Percentiles rank a stretch among this genome's conserved stretches.
phyloP scores from a whole-genome alignment of 2,888 invertebrate species.

The Acanthacorydalis orientalis region DNA sequence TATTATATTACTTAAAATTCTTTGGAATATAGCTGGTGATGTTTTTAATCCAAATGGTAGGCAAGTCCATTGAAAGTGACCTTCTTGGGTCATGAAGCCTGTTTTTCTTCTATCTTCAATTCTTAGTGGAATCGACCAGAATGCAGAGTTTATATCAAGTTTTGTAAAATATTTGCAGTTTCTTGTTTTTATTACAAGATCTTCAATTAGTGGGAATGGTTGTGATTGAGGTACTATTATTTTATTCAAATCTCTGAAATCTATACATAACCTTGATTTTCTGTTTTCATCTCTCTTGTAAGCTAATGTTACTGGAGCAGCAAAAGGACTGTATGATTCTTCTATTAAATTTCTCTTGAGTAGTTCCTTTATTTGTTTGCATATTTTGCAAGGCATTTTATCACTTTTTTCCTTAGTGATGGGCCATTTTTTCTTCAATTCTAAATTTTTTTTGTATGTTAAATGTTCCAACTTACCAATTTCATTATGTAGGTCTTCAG shows the following conservation, averaged over 20 bases:
- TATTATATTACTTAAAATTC: constrained; percentile 10
- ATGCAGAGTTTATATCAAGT: constrained; percentile 20
- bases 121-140: constrained; percentile 20
- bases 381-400: constrained; percentile 5
- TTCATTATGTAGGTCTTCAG: constrained; percentile 11
- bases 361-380: constrained; percentile 4
- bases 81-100: constrained; percentile 13
- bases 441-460: constrained; percentile 9
- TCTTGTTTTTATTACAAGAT: constrained; percentile 16
- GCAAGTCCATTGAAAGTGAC: constrained; percentile 12
- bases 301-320: constrained; percentile 6
- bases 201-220: constrained; percentile 17
- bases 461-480: constrained; percentile 16
- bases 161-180: constrained; percentile 18
- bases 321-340: constrained; percentile 8
- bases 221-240: constrained; percentile 17
- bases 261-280: constrained; percentile 16
- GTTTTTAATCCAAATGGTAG: constrained; percentile 12
- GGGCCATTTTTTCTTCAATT: background rate
- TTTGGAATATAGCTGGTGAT: constrained; percentile 11
- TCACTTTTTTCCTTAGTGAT: too few species aligned
- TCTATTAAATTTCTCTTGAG: constrained; percentile 6
- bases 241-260: constrained; percentile 17
- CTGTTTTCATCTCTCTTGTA: constrained; percentile 13
- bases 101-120: constrained; percentile 17